A percentile compares a stretch with the other conserved stretches of the same genome.
Evolutionary conservation across 2,797 vertebrate genomes (phyloP).

Genomic region (Percopsis omiscomaycus): DNA sequence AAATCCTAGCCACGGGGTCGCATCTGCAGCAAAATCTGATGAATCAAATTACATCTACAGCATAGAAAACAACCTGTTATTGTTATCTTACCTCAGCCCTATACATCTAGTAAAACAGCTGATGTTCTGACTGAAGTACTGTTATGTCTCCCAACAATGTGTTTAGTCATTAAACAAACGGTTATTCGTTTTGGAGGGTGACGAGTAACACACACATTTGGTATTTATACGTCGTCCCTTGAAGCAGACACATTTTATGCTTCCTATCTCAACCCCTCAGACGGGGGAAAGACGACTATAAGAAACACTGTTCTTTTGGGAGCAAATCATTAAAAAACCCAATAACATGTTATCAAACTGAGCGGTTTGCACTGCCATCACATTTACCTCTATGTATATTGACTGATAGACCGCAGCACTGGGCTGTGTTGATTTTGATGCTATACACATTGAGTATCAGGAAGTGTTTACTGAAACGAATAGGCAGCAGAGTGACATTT

Average conservation of each 20-base stretch:
- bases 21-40: too few relatives aligned
- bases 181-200: neutral
- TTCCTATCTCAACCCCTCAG: neutral
- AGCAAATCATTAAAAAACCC: neutral
- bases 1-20: too few relatives aligned
- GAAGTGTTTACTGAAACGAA: conserved; percentile 50
- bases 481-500: conserved; percentile 31
- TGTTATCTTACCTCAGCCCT: too few relatives aligned
- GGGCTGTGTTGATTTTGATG: conserved; percentile 32
- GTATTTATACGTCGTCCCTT: neutral
- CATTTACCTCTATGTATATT: conserved; percentile 47
- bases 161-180: neutral
- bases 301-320: neutral
- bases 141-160: neutral
- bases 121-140: too few relatives aligned
- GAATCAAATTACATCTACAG: too few relatives aligned
- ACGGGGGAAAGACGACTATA: neutral
- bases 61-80: too few relatives aligned
- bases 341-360: conserved; percentile 21
- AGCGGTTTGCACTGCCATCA: conserved; percentile 42
- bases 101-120: too few relatives aligned
- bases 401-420: conserved; percentile 35
- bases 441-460: conserved; percentile 35
- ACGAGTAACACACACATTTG: neutral
- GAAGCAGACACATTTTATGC: neutral